phyloP scores from a whole-genome alignment of 1,140 invertebrate species.

The Conopomorpha cramerella region DNA sequence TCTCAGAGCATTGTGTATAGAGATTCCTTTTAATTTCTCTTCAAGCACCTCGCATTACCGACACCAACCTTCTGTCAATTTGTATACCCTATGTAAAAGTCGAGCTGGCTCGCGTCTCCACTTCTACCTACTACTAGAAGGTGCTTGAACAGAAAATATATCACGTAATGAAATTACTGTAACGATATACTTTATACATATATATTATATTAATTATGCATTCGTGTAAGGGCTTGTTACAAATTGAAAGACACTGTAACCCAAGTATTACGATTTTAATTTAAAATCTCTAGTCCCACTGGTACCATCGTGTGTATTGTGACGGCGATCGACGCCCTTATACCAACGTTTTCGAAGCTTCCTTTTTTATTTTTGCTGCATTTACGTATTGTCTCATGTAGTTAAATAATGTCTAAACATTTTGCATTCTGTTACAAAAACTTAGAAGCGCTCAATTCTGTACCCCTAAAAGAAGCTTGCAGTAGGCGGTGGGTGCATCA shows the following conservation, averaged over 20 bases:
- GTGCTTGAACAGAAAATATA: conserved; percentile 52
- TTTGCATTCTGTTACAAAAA: conserved; percentile 56
- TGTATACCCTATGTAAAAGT: neutral
- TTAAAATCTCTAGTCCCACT: conserved; percentile 59
- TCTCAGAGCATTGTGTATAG: conserved; percentile 53
- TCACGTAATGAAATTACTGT: conserved; percentile 60
- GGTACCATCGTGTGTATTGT: conserved; percentile 49
- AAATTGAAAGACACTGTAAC: conserved; percentile 54
- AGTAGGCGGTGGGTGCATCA: conserved; percentile 61
- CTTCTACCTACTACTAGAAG: conserved; percentile 3
- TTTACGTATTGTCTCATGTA: conserved; percentile 48
- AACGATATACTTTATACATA: conserved; percentile 52
- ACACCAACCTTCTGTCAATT: neutral
- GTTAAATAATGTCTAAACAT: conserved; percentile 41
- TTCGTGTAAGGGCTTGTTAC: conserved; percentile 59
- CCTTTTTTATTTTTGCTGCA: conserved; percentile 41
- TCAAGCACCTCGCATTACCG: conserved; percentile 36
- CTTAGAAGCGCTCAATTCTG: conserved; percentile 60
- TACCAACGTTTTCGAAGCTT: conserved; percentile 45
- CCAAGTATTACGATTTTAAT: conserved; percentile 50
- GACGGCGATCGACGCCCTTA: conserved; percentile 9
- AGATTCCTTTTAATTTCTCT: conserved; percentile 54
- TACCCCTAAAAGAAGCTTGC: conserved; percentile 59
- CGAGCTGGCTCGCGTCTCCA: neutral
- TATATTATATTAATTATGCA: conserved; percentile 57